phyloP scores from a whole-genome alignment of 2,113 vertebrate species.

The Tachuris rubrigastra region DNA sequence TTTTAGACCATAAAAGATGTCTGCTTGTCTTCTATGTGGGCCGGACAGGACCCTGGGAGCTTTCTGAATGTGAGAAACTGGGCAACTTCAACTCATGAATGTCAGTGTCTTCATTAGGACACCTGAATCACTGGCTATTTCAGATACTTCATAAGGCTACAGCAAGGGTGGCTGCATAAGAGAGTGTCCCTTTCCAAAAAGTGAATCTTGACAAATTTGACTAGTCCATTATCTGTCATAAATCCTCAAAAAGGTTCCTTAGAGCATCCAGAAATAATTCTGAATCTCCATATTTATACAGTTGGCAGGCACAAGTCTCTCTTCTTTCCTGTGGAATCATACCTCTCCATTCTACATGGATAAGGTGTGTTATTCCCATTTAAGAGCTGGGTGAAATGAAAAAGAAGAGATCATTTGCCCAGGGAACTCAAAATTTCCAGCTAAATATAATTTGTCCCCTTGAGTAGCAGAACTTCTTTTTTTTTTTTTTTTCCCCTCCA shows the following conservation, averaged over 20 bases:
- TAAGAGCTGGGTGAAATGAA: not conserved
- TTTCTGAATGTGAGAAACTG: not conserved
- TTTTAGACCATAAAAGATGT: not conserved
- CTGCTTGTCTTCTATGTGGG: not conserved
- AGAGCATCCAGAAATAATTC: not conserved
- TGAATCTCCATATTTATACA: not conserved
- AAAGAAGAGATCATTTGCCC: not conserved
- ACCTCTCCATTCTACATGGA: not conserved
- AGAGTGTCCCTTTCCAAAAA: not conserved
- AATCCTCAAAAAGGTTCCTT: not conserved
- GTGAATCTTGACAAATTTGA: not conserved
- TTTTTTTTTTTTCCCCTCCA: not conserved
- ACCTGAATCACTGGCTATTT: not conserved
- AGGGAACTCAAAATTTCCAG: not conserved
- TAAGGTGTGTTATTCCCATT: not conserved
- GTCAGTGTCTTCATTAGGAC: not conserved
- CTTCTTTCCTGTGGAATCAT: not conserved
- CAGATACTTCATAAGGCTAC: not conserved
- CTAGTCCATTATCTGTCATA: not conserved
- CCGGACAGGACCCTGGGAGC: not conserved
- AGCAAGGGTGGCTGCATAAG: not conserved
- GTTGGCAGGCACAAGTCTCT: not conserved
- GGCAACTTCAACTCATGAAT: not conserved
- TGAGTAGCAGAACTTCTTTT: not conserved
- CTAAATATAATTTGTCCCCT: constrained; percentile 2